Evolutionary conservation across 1,140 invertebrate species (phyloP), one percentile per base, ranked within the genome.

Genomic region (Drosophila suzukii): DNA sequence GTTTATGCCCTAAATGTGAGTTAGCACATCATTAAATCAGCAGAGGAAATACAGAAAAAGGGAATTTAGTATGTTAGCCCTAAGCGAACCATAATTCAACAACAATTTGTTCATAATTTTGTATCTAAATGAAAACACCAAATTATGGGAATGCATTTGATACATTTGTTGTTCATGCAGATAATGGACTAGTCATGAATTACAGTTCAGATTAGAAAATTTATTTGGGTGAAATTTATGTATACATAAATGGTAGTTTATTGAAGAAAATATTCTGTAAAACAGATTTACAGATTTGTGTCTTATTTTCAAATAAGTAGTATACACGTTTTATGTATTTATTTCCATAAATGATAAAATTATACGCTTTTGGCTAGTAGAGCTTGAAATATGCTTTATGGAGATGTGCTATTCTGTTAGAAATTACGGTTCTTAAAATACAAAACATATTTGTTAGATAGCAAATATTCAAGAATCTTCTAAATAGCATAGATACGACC

Each of bases 1-100:
- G 38, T 58, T 36, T 58, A 36, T 72, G 68, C 66, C 44, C 53
- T 12, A 71, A 71, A 70, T 72, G 54, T 72, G 39, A 71, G 68
- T 71, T 71, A 57, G 36, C 67, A 71, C 65, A 13, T 71, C 65
- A 10, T 71, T 58, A 71, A 58, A 39, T 20, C 20, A 15, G 10
- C 27, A 30, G 13, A 12, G 20, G n/a, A 34, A 70, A 57, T 17
- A 0, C n/a, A n/a, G 6, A 49, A 20, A 43, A 17, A n/a, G 20
- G 17, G 4, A 27, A 44, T 65, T 34, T 34, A 32, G 46, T 44
- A 32, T 36, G 17, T 12, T 39, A 47, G 15, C 0, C 7, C n/a
- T 34, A 15, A 30, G 13, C 8, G 8, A 24, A 27, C 3, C n/a
- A 39, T 58, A 38, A 70, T 39, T 27, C 8, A 8, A 12, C 20